Evolutionary conservation across 2,888 invertebrate genomes (phyloP).

Genomic region (Philhelius pedissequus): DNA sequence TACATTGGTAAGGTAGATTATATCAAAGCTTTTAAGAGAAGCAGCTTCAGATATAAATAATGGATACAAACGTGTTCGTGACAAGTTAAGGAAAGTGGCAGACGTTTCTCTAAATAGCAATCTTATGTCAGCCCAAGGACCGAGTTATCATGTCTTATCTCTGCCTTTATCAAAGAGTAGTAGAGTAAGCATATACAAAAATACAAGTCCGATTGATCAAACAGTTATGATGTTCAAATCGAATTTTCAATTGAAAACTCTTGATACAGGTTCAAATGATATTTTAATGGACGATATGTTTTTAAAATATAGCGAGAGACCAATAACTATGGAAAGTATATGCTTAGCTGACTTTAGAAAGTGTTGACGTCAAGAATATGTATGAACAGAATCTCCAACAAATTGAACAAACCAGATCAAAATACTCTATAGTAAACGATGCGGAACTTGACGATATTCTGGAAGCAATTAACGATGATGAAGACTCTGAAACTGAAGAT

Average conservation of each 20-base stretch:
- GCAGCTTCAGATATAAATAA: constrained; percentile 64
- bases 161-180: constrained; percentile 20
- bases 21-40: constrained; percentile 69
- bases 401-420: neutral
- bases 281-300: constrained; percentile 20
- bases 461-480: neutral
- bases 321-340: neutral
- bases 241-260: neutral
- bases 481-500: neutral
- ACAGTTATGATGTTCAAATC: constrained; percentile 27
- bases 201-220: constrained; percentile 18
- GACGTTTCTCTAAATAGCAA: constrained; percentile 25
- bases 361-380: neutral
- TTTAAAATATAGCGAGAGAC: constrained; percentile 21
- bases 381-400: neutral
- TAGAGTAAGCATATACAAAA: constrained; percentile 2
- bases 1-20: constrained; percentile 70
- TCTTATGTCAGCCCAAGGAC: constrained; percentile 18
- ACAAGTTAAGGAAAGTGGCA: constrained; percentile 51
- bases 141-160: neutral
- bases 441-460: neutral
- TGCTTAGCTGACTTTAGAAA: constrained; percentile 8
- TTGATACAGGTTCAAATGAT: constrained; percentile 6
- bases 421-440: neutral
- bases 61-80: constrained; percentile 54